Evolutionary conservation across 2,797 vertebrate genomes (phyloP).

Genomic region (Molossus alvarezi): DNA sequence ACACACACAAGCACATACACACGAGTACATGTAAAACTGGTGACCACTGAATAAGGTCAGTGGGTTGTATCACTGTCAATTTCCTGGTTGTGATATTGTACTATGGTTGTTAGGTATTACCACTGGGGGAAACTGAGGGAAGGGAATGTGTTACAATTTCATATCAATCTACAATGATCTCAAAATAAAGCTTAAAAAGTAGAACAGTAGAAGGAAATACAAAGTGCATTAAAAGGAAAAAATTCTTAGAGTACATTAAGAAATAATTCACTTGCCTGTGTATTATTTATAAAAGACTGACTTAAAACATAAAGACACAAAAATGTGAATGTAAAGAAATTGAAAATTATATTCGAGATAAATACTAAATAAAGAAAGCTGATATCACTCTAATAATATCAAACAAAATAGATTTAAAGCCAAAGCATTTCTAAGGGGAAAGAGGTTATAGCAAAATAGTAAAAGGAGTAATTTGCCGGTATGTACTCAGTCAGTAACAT

Average conservation of each 20-base stretch:
- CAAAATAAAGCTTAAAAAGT: neutral
- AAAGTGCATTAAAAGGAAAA: neutral
- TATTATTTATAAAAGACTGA: constrained; percentile 26
- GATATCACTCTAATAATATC: neutral
- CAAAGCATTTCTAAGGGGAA: neutral
- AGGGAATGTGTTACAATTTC: neutral
- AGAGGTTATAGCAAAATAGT: constrained; percentile 14
- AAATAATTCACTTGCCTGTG: neutral
- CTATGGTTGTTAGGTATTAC: neutral
- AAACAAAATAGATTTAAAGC: constrained; percentile 22
- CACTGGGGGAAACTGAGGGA: neutral
- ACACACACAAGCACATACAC: neutral
- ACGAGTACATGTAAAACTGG: neutral
- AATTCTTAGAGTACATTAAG: constrained; percentile 44
- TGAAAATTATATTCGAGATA: neutral
- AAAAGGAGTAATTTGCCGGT: neutral
- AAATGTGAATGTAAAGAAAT: constrained; percentile 22
- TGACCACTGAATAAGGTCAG: constrained; percentile 1
- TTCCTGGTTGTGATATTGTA: neutral
- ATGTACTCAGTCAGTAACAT: neutral
- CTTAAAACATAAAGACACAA: neutral
- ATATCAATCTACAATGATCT: neutral
- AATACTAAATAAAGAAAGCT: constrained; percentile 41
- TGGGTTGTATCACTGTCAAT: neutral
- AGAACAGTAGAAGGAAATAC: constrained; percentile 5